Conservation (phyloP, 2,797 vertebrate species). For the Philypnodon macrostomus region DNA sequence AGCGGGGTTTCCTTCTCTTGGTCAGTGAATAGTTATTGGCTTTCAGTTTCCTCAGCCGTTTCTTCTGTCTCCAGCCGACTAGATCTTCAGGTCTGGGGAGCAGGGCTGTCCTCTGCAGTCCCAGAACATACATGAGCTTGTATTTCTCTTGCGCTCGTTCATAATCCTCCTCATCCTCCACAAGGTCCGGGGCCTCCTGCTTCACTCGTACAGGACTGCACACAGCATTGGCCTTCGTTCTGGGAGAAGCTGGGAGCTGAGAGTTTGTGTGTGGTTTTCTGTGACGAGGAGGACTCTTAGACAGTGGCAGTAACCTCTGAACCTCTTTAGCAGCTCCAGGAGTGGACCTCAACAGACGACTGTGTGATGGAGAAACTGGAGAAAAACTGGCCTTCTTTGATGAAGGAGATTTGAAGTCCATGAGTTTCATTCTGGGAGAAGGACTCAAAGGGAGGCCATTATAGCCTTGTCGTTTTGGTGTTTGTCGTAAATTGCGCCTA, state of each 20-base stretch:
- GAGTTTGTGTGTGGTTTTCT: slow-evolving; percentile 34
- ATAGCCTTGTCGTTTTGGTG: slow-evolving; percentile 32
- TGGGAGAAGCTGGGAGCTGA: slow-evolving; percentile 45
- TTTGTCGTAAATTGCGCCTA: slow-evolving; percentile 48
- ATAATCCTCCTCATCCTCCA: slow-evolving; percentile 76
- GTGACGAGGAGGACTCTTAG: slow-evolving; percentile 55
- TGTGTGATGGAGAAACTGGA: slow-evolving; percentile 51
- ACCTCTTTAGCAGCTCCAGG: slow-evolving; percentile 73
- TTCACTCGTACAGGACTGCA: slow-evolving; percentile 72
- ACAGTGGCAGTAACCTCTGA: slow-evolving; percentile 62
- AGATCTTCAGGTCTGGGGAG: slow-evolving; percentile 77
- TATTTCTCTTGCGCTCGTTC: slow-evolving; percentile 80
- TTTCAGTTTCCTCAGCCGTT: slow-evolving; percentile 80
- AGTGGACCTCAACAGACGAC: slow-evolving; percentile 74
- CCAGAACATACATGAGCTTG: slow-evolving; percentile 79
- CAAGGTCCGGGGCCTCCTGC: slow-evolving; percentile 68
- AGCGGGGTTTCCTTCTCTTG: slow-evolving; percentile 70
- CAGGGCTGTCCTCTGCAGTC: slow-evolving; percentile 79
- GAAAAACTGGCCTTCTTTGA: slow-evolving; percentile 65
- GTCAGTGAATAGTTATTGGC: slow-evolving; percentile 81
- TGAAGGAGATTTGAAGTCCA: slow-evolving; percentile 84
- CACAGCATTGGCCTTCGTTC: slow-evolving; percentile 34
- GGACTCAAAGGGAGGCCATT: slow-evolving; percentile 72
- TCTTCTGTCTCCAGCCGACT: slow-evolving; percentile 82
- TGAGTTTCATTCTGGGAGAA: slow-evolving; percentile 79